Base-by-base conservation (phyloP, 2,888 invertebrate genomes). In the Diloba caeruleocephala region DNA sequence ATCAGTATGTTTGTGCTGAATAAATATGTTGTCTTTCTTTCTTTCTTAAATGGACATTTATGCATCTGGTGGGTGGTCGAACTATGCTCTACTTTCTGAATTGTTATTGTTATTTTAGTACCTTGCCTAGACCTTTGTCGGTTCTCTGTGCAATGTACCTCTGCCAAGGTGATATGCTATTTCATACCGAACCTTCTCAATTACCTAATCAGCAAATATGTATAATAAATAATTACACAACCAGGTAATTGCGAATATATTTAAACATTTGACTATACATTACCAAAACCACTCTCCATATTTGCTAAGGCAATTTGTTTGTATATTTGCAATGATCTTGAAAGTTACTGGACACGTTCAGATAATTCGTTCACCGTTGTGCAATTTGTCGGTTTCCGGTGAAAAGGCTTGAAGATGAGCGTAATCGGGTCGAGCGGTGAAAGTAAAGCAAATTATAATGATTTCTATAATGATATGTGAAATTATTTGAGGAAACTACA, bases 281-380 rank as follows among this genome's bases (percentile, higher is more conserved):
- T 53, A 21, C 21, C 3, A 21, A 4, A 21, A 36, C 12, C 29
- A 28, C 49, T 48, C 5, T 10, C 45, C 46, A 29, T 53, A 38
- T 51, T 45, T 49, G 53, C 42, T 33, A 33, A 58, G 66, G 54
- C 46, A 51, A 61, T 56, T 34, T 39, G 48, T 59, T 26, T 56
- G 63, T 71, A 39, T 71, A 49, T 72, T 64, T 72, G 67, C 48
- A 42, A 28, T 59, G 57, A 67, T 67, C 70, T 72, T 56, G 37
- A 70, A 50, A 70, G 70, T 45, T 36, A 49, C 50, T 61, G 46
- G 31, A 39, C 43, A 46, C 53, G 36, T 44, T 54, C 15, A 3
- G 21, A 33, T 63, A 59, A 67, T 59, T 61, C 51, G 52, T 58
- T 53, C 52, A 52, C 39, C 58, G 56, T 70, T 71, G 57, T 25